A percentile compares a stretch with the other conserved stretches of the same genome.
Conservation (phyloP, 2,797 vertebrate species). For the Pelobates cultripes region DNA sequence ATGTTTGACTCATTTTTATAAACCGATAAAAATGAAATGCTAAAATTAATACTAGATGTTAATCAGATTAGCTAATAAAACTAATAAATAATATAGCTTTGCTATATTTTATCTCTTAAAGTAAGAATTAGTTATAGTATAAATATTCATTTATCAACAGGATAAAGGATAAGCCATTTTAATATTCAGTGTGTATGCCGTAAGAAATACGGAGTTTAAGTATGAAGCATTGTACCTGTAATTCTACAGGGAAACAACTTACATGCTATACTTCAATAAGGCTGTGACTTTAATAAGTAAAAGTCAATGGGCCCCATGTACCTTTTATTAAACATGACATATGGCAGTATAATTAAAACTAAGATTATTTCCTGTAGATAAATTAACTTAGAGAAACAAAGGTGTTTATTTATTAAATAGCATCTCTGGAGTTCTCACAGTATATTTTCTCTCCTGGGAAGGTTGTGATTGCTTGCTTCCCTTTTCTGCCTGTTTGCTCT, state of each 20-base stretch:
- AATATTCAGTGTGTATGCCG: no score
- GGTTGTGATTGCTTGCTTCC: conserved; percentile 77
- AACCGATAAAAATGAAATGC: no score
- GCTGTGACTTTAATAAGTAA: conserved; percentile 70
- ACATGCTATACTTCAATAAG: conserved; percentile 58
- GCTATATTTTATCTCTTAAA: no score
- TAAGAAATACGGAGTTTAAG: background rate
- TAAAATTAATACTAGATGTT: no score
- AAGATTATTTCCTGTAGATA: conserved; percentile 79
- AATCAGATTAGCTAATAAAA: no score
- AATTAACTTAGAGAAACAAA: conserved; percentile 83
- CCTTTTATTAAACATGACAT: conserved; percentile 79
- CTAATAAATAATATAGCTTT: no score
- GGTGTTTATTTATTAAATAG: conserved; percentile 84
- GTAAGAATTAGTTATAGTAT: no score
- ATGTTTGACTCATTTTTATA: no score
- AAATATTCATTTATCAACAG: no score
- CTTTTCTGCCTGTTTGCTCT: conserved; percentile 72
- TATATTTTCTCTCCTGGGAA: conserved; percentile 72
- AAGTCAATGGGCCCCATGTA: conserved; percentile 74
- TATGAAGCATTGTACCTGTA: conserved; percentile 8
- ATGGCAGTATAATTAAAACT: conserved; percentile 79
- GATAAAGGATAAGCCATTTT: no score
- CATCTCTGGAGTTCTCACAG: conserved; percentile 69
- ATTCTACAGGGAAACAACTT: conserved; percentile 61